Percentiles rank a stretch among this genome's conserved stretches.
phyloP scores from a whole-genome alignment of 2,888 invertebrate species.

The Noctua pronuba region DNA sequence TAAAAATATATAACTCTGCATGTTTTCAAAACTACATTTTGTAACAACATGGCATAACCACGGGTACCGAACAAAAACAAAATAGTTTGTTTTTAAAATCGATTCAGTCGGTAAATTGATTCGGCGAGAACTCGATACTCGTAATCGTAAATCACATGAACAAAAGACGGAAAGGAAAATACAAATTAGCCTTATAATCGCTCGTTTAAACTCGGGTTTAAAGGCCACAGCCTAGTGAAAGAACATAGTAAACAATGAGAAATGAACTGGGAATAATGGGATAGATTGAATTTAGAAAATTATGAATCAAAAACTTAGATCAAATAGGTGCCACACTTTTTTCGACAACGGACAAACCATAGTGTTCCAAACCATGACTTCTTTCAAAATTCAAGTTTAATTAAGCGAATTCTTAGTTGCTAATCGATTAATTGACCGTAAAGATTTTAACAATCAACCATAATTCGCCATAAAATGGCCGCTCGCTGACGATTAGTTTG shows the following conservation, averaged over 20 bases:
- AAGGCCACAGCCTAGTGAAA: slow-evolving; percentile 60
- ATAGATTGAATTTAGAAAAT: not conserved
- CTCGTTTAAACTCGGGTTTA: slow-evolving; percentile 74
- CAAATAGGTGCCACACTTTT: not conserved
- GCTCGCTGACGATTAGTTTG: slow-evolving; percentile 38
- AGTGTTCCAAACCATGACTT: not conserved
- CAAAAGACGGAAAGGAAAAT: slow-evolving; percentile 88
- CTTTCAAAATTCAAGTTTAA: slow-evolving; percentile 35
- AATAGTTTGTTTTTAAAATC: slow-evolving; percentile 76
- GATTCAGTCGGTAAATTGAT: slow-evolving; percentile 79
- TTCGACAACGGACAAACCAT: not conserved
- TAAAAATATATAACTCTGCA: slow-evolving; percentile 55
- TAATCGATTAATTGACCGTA: slow-evolving; percentile 65
- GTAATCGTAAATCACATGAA: slow-evolving; percentile 86
- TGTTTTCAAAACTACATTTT: slow-evolving; percentile 66
- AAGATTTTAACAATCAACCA: slow-evolving; percentile 46
- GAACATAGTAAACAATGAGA: slow-evolving; percentile 64
- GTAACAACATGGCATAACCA: slow-evolving; percentile 69
- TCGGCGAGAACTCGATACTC: slow-evolving; percentile 79
- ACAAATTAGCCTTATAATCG: slow-evolving; percentile 89
- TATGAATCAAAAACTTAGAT: not conserved
- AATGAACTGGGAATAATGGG: slow-evolving; percentile 3
- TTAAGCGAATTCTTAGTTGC: slow-evolving; percentile 45
- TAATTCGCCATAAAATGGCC: slow-evolving; percentile 58
- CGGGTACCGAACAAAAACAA: slow-evolving; percentile 67